These are phyloP conservation scores for Eriocheir sinensis DNA, from an alignment of 1,140 invertebrate species.

Conservation along the genomic window DNA sequence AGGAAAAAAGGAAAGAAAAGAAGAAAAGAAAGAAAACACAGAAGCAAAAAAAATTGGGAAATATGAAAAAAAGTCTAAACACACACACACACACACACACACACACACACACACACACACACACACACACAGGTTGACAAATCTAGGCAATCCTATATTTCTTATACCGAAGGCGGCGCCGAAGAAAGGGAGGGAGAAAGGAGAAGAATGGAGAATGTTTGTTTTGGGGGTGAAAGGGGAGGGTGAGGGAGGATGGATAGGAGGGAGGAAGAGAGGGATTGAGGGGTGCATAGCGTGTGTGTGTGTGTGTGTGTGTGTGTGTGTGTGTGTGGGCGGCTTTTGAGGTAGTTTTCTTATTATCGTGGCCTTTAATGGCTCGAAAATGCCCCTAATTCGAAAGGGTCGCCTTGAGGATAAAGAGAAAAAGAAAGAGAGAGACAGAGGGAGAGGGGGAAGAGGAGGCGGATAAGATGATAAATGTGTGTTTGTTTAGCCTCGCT, in stretches of 20 bases:
- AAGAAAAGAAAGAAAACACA: no score
- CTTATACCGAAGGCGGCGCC: background rate
- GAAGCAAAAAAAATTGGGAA: no score
- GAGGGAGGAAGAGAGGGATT: background rate
- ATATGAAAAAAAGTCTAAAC: no score
- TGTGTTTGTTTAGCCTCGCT: no score
- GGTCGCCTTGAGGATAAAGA: no score
- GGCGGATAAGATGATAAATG: background rate
- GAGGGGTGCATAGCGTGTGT: background rate
- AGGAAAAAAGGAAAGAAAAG: background rate
- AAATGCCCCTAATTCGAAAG: no score
- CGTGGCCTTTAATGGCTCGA: no score
- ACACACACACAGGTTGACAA: constrained; percentile 32
- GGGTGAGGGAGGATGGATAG: background rate
- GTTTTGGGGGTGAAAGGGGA: background rate
- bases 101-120: constrained; percentile 49
- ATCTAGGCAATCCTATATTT: background rate
- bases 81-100: no score
- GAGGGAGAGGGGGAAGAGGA: constrained; percentile 31
- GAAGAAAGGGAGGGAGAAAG: background rate
- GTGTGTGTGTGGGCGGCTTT: no score
- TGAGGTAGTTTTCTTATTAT: no score
- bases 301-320: no score
- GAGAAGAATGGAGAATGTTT: background rate
- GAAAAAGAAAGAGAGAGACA: constrained; percentile 28